Base-by-base conservation (phyloP, 1,140 invertebrate genomes). In the Leptinotarsa undecemlineata region DNA sequence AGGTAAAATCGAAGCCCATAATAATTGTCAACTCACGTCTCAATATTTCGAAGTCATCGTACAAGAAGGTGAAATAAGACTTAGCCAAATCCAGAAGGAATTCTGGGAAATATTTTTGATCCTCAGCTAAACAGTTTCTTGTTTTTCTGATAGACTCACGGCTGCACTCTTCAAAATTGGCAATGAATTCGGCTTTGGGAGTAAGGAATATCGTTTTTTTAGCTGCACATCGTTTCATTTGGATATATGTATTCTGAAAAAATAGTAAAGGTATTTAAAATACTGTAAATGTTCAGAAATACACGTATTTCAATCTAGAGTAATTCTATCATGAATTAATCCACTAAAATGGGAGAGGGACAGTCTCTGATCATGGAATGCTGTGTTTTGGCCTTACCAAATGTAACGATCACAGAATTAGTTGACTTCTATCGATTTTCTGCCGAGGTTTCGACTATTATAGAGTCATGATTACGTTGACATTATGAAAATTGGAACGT, bases 41-140 rank as follows among this genome's bases (percentile, higher is more conserved):
- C 13, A 76, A 26, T 19, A 70, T 68, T 61, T 74, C 33, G 20
- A 68, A 21, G 48, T 76, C 70, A 48, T 70, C 68, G 26, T 71
- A 76, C 47, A 74, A 21, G 48, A 71, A 74, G 0, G 71, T 68
- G 0, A 74, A 60, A 6, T 74, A 2, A 19, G 68, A 70, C 23
- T 71, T 48, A 20, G 63, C 47, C 4, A 74, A 4, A 47, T 72
- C 72, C 11, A 66, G 67, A 4, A 71, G 33, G 33, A 76, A 76
- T 67, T 76, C 20, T 8, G 75, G 75, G 60, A 62, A 76, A 68
- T 76, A 74, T 67, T 74, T 70, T 67, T 76, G 72, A n/a, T 70
- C 33, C 0, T 61, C 60, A 15, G 72, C 47, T 26, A 76, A 47
- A 68, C 75, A 76, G 42, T 42, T 23, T 62, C 67, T 48, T 6